Evolutionary conservation across 2,888 invertebrate species (phyloP).

Genomic region (Drosophila infuscata): DNA sequence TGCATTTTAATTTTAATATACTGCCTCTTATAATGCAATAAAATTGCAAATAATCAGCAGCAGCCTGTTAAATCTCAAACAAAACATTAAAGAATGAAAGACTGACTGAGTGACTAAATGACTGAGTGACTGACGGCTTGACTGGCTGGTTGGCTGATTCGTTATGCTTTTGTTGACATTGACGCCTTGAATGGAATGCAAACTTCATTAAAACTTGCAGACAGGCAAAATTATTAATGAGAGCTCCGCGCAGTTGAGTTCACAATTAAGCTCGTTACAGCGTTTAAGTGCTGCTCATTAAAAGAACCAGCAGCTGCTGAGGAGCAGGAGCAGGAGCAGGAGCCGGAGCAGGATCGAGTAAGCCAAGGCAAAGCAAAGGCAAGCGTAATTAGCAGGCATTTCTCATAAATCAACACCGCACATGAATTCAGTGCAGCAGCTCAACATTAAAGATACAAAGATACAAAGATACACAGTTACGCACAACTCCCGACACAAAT

Average conservation of each 20-base stretch:
- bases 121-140: constrained; percentile 6
- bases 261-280: constrained; percentile 74
- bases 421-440: constrained; percentile 35
- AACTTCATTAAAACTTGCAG: constrained; percentile 74
- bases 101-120: neutral
- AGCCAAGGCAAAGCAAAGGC: constrained; percentile 9
- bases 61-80: constrained; percentile 3
- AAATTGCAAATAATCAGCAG: constrained; percentile 39
- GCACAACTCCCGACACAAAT: constrained; percentile 46
- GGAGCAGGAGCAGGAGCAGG: neutral
- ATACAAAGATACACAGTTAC: constrained; percentile 44
- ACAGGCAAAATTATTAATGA: constrained; percentile 67
- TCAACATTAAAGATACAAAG: constrained; percentile 35
- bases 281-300: constrained; percentile 72
- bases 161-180: constrained; percentile 52
- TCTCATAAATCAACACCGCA: constrained; percentile 64
- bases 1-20: constrained; percentile 45
- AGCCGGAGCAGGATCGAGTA: neutral
- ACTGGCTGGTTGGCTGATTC: constrained; percentile 19
- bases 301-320: constrained; percentile 18
- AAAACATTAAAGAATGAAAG: constrained; percentile 17
- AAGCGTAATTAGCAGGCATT: constrained; percentile 66
- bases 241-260: constrained; percentile 50
- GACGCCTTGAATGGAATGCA: constrained; percentile 54
- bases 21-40: constrained; percentile 26